Base-by-base conservation (phyloP, 1,140 invertebrate species). In the Drosophila biarmipes region DNA sequence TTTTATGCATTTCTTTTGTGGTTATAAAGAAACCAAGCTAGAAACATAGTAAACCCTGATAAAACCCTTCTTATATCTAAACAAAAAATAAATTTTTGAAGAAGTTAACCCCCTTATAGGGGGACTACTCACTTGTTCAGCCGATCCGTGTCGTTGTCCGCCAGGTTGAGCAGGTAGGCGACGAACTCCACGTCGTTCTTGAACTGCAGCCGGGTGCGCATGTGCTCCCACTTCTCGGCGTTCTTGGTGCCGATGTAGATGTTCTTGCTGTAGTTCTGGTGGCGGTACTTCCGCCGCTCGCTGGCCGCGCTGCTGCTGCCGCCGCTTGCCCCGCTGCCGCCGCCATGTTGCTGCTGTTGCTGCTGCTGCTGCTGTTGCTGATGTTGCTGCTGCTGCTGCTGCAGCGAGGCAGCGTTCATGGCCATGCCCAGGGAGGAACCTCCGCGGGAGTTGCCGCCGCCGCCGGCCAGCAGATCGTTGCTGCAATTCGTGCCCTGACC, bases 121-220 rank as follows among this genome's bases (percentile, higher is more conserved):
- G 14, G 12, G 15, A 24, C 3, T 79, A 91, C 91, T 92, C 68
- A 92, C 89, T 91, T 92, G 61, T 91, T 91, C 15, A 91, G 73
- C 27, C 91, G 79, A 77, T 91, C 90, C 53, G 84, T 90, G 43
- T 93, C 91, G 62, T 93, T 92, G 38, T 93, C 87, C 21, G 92
- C 92, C 48, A 93, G 76, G 72, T 92, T 93, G 11, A 93, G 75
- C n/a, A 93, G 74, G 63, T 92, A 92, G 19, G 89, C 91, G 0
- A 92, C 92, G 76, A 93, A 93, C 67, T 93, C 92, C 38, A 92
- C 92, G 53, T 93, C 92, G 53, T 91, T 92, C 59, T 91, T 92
- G 69, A 92, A 92, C 45, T 91, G 78, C 19, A 92, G 74, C 6
- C 87, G 75, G 35, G 79, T 91, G 59, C 92, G 90, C 67, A 92